Conservation (phyloP, 35 echinoderm and acorn worm species). For the Amphiura filiformis region DNA sequence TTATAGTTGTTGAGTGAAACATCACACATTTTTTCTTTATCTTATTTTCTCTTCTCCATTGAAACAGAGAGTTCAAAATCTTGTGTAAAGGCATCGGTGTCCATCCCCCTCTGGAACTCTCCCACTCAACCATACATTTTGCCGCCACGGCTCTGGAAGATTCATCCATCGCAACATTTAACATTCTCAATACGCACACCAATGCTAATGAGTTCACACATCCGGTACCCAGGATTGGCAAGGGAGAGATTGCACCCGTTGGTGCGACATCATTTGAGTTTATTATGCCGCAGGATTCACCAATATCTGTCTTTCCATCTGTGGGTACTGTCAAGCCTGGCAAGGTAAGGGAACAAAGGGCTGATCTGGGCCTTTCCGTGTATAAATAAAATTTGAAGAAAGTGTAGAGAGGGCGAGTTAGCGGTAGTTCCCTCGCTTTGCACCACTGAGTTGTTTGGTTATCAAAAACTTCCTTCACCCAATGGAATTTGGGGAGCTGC, state of each 20-base stretch:
- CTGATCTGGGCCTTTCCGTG: no score
- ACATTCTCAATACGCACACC: conserved; percentile 84
- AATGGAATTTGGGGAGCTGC: no score
- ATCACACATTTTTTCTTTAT: no score
- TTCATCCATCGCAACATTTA: conserved; percentile 64
- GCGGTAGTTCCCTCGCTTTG: no score
- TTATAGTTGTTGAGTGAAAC: neutral
- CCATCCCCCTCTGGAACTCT: conserved; percentile 85
- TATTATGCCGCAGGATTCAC: conserved; percentile 62
- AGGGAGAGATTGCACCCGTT: conserved; percentile 76
- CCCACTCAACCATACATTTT: conserved; percentile 90
- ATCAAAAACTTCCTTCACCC: no score
- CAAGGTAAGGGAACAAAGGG: no score
- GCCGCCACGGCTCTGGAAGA: conserved; percentile 89
- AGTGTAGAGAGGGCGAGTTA: no score
- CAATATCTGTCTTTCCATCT: conserved; percentile 60
- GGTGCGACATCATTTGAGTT: conserved; percentile 97
- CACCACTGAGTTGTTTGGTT: no score
- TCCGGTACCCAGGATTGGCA: conserved; percentile 88
- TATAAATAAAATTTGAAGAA: no score
- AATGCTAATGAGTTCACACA: conserved; percentile 97
- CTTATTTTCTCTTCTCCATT: no score
- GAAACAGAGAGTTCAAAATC: conserved; percentile 91
- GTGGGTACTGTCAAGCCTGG: conserved; percentile 83
- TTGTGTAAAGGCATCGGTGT: conserved; percentile 84